phyloP scores from a whole-genome alignment of 2,888 invertebrate species.

The Hoplodrina ambigua region DNA sequence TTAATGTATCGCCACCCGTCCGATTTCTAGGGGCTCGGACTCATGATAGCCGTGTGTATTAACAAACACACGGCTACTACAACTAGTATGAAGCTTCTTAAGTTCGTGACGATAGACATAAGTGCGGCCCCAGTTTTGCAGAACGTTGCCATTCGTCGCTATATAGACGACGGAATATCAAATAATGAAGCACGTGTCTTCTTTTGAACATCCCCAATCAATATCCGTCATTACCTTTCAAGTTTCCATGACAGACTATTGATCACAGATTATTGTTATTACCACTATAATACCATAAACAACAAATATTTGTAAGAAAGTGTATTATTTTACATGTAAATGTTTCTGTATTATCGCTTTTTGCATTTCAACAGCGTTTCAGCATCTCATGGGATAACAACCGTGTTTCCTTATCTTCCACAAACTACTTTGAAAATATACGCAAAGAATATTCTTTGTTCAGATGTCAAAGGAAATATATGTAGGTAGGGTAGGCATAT shows the following conservation, averaged over 20 bases:
- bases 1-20: background rate
- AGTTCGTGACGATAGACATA: background rate
- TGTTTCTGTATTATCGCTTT: slow-evolving; percentile 44
- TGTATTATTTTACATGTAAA: slow-evolving; percentile 22
- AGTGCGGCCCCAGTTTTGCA: background rate
- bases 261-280: slow-evolving; percentile 12
- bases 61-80: too few species aligned
- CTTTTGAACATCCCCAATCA: background rate
- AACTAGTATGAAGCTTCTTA: background rate
- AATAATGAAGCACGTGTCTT: slow-evolving; percentile 3
- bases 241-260: background rate
- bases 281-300: slow-evolving; percentile 16
- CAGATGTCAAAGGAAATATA: slow-evolving; percentile 59
- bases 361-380: slow-evolving; percentile 48
- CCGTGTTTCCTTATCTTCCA: slow-evolving; percentile 52
- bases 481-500: background rate
- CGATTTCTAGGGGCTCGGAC: background rate
- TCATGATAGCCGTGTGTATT: background rate
- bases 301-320: background rate
- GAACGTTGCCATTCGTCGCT: background rate
- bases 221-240: slow-evolving; percentile 9
- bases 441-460: slow-evolving; percentile 61
- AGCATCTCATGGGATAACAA: slow-evolving; percentile 60
- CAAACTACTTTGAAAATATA: slow-evolving; percentile 58
- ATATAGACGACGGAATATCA: background rate